phyloP scores from a whole-genome alignment of 2,113 vertebrate genomes.

The Oreochromis aureus region DNA sequence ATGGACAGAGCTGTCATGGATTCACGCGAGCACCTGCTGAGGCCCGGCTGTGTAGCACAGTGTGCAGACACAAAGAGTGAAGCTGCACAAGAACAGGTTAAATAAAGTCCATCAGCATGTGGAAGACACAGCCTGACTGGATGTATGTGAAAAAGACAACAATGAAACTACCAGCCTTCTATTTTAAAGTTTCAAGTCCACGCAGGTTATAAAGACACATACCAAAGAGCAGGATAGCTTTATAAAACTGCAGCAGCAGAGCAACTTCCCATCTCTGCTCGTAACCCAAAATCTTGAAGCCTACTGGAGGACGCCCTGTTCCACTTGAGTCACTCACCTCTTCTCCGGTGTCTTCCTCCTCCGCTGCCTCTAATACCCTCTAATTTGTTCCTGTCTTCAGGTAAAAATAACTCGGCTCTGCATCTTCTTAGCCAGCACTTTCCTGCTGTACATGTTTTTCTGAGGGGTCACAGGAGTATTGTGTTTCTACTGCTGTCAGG shows the following conservation, averaged over 20 bases:
- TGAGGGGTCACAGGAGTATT: neutral
- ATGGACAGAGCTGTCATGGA: slow-evolving; percentile 33
- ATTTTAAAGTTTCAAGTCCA: neutral
- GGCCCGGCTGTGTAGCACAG: neutral
- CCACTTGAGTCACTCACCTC: neutral
- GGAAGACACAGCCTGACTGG: neutral
- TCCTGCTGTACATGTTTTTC: neutral
- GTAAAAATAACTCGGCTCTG: neutral
- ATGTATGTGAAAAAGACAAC: neutral
- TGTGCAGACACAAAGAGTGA: fast-evolving
- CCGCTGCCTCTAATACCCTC: neutral
- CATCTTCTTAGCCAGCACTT: neutral
- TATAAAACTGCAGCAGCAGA: fast-evolving
- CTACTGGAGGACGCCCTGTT: neutral
- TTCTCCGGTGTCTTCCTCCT: neutral
- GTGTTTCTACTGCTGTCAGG: neutral
- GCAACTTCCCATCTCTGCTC: neutral
- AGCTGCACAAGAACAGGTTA: neutral
- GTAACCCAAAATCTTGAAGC: neutral
- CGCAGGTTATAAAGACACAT: neutral
- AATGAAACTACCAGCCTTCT: neutral
- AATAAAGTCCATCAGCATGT: neutral
- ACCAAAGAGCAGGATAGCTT: neutral
- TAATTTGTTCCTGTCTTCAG: neutral
- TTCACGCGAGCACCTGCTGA: slow-evolving; percentile 4